Conservation (phyloP, 2,888 invertebrate genomes). For the Sceliomorpha sp. region DNA sequence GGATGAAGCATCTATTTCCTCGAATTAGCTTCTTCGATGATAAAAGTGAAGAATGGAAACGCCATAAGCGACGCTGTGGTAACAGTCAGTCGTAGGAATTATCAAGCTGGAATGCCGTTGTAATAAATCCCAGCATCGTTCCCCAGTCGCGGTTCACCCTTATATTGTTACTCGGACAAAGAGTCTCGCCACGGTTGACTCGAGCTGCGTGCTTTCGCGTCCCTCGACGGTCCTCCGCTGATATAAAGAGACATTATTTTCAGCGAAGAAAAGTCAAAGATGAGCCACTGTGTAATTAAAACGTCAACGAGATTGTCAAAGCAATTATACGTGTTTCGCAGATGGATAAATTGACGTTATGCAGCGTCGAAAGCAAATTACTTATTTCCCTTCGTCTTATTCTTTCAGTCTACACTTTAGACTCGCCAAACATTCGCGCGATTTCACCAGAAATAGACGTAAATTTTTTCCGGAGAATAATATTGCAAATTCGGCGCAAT, state of each 20-base stretch:
- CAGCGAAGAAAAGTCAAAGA: conserved; percentile 1
- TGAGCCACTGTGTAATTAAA: too few species aligned
- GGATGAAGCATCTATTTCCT: too few species aligned
- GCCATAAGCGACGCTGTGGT: conserved; percentile 52
- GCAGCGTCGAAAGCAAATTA: too few species aligned
- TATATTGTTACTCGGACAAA: conserved; percentile 78
- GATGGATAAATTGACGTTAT: too few species aligned
- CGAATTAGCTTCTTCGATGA: conserved; percentile 59
- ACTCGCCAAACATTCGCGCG: too few species aligned
- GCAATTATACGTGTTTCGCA: too few species aligned
- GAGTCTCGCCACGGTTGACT: conserved; percentile 73
- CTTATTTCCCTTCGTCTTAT: too few species aligned
- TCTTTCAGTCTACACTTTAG: too few species aligned
- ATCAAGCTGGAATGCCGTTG: conserved; percentile 75
- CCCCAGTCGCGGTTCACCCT: conserved; percentile 71
- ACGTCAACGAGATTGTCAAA: too few species aligned
- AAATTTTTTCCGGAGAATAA: too few species aligned
- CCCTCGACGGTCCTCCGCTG: conserved; percentile 39
- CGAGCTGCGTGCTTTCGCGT: conserved; percentile 68
- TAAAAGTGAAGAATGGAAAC: conserved; percentile 61
- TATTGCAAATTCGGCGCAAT: too few species aligned
- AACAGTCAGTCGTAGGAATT: conserved; percentile 66
- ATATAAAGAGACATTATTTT: conserved; percentile 19
- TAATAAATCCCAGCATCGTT: conserved; percentile 77
- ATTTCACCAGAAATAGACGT: too few species aligned